A percentile compares a stretch with the other conserved stretches of the same genome.
Evolutionary conservation across 2,797 vertebrate species (phyloP).

Genomic region (Eidolon dupreanum): DNA sequence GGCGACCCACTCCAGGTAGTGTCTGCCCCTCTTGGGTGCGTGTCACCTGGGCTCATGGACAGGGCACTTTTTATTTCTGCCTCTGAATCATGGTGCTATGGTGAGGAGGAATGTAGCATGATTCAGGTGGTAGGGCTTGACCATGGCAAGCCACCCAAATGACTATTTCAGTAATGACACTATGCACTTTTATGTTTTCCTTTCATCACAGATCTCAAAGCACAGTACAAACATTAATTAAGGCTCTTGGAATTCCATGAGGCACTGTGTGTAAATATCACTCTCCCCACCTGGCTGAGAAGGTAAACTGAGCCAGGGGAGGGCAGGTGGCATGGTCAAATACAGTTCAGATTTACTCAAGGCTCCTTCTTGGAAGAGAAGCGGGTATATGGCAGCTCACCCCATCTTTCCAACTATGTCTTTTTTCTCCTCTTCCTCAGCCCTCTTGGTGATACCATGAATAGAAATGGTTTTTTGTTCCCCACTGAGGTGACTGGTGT

Average conservation of each 20-base stretch:
- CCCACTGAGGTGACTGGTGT: neutral
- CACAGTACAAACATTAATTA: conserved; percentile 74
- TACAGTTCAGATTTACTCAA: neutral
- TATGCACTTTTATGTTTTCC: conserved; percentile 59
- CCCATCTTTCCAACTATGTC: neutral
- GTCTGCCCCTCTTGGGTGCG: neutral
- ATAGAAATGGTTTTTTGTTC: neutral
- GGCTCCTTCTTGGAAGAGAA: neutral
- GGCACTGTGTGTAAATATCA: conserved; percentile 50
- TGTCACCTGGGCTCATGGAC: neutral
- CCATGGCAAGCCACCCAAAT: conserved; percentile 29
- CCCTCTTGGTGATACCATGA: too few relatives aligned
- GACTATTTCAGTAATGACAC: conserved; percentile 70
- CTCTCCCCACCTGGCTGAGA: conserved; percentile 39
- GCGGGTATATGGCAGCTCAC: neutral
- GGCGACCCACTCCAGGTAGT: neutral
- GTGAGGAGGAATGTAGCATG: conserved; percentile 45
- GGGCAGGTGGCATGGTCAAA: neutral
- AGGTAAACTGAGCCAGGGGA: conserved; percentile 40
- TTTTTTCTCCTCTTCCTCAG: neutral
- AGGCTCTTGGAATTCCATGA: conserved; percentile 3
- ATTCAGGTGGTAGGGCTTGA: conserved; percentile 61
- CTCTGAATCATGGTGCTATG: neutral
- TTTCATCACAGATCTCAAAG: conserved; percentile 74
- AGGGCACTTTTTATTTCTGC: conserved; percentile 13